These are phyloP conservation scores for Ameiurus melas DNA, from an alignment of 2,113 vertebrate species.

Conservation along the genomic window DNA sequence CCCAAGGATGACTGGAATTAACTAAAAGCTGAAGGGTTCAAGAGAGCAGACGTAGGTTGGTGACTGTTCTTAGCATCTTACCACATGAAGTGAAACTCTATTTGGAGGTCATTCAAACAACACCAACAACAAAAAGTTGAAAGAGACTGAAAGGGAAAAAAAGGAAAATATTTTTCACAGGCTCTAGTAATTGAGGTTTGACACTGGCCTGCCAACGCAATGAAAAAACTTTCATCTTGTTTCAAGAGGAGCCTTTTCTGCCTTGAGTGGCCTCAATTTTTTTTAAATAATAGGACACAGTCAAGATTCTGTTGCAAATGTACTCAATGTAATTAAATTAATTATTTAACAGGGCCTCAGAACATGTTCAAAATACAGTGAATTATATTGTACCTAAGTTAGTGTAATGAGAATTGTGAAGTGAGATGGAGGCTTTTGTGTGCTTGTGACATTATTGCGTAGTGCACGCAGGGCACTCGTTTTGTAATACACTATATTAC, in stretches of 20 bases:
- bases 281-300: not conserved
- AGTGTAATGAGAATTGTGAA: not conserved
- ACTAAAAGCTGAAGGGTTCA: not conserved
- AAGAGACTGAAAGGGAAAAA: not conserved
- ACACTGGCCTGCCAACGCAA: constrained; percentile 36
- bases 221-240: constrained; percentile 40
- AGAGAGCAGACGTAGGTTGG: constrained; percentile 20
- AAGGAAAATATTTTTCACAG: constrained; percentile 39
- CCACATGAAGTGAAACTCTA: constrained; percentile 18
- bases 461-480: not conserved
- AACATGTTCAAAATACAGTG: not conserved
- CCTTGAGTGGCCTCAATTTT: constrained; percentile 4
- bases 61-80: constrained; percentile 33
- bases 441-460: not conserved
- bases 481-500: not conserved
- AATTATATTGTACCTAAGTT: not conserved
- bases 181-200: constrained; percentile 45
- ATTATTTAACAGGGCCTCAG: not conserved
- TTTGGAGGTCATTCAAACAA: constrained; percentile 49
- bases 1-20: constrained; percentile 20
- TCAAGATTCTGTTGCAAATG: not conserved
- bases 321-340: not conserved
- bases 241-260: constrained; percentile 29
- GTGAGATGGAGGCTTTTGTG: not conserved
- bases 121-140: not conserved